These are phyloP conservation scores for Tuberolachnus salignus DNA, from an alignment of 2,888 invertebrate species.

Conservation along the genomic window DNA sequence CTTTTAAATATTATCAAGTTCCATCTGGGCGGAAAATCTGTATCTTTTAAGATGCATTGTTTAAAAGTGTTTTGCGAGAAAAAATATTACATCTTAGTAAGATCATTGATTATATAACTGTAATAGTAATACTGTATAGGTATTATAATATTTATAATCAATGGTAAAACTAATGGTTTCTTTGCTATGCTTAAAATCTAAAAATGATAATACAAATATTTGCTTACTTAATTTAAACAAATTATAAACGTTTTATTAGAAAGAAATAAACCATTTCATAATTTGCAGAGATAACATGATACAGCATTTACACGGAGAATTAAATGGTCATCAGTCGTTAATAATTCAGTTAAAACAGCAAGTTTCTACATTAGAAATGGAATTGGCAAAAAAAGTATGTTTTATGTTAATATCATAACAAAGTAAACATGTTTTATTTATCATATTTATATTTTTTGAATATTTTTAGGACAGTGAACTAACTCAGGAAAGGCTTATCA, in stretches of 20 bases:
- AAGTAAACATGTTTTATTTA: constrained; percentile 1
- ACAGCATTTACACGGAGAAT: constrained; percentile 78
- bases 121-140: no score
- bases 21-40: no score
- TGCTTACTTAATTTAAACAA: no score
- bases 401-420: neutral
- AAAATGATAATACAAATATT: neutral
- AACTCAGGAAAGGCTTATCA: constrained; percentile 66
- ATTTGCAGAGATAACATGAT: constrained; percentile 74
- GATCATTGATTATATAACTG: no score
- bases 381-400: constrained; percentile 63
- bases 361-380: constrained; percentile 65
- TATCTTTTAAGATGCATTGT: no score
- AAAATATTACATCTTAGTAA: no score
- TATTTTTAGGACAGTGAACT: constrained; percentile 65
- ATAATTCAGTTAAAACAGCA: constrained; percentile 65
- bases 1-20: no score
- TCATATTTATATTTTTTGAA: constrained; percentile 22
- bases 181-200: neutral
- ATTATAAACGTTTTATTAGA: no score
- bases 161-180: no score
- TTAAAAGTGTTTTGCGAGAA: no score
- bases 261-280: neutral
- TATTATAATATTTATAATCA: no score
- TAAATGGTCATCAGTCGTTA: constrained; percentile 71